phyloP scores from a whole-genome alignment of 2,113 vertebrate genomes.

The Neodon shergylaensis region DNA sequence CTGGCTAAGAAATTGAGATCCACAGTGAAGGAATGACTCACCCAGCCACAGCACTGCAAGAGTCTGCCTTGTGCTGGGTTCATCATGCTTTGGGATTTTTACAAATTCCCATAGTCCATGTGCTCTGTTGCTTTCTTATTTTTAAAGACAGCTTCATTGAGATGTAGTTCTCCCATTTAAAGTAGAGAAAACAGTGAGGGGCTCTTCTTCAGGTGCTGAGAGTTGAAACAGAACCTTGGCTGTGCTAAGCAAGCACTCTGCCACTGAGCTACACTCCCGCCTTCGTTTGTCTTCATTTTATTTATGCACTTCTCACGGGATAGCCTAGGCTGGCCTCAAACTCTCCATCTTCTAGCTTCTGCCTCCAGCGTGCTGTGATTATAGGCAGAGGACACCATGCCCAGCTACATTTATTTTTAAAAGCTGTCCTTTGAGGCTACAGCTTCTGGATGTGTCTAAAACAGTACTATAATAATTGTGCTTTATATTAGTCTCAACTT shows the following conservation, averaged over 20 bases:
- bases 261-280: neutral
- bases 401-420: neutral
- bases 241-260: neutral
- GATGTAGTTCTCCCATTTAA: neutral
- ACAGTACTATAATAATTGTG: constrained; percentile 32
- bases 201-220: neutral
- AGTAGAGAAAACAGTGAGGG: neutral
- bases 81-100: constrained; percentile 47
- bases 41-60: neutral
- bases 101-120: neutral
- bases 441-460: constrained; percentile 25
- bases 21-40: neutral
- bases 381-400: neutral
- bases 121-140: neutral
- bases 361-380: neutral
- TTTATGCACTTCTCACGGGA: neutral
- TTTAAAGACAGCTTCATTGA: neutral
- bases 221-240: neutral
- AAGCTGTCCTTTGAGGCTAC: constrained; percentile 31
- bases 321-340: neutral
- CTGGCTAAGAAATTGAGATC: neutral
- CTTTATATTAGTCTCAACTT: constrained; percentile 60
- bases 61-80: neutral
- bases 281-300: neutral
- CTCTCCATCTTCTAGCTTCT: neutral